Evolutionary conservation across 2,797 vertebrate genomes (phyloP), one percentile per base, ranked within the genome.

Genomic region (Toxotes lorentzi): DNA sequence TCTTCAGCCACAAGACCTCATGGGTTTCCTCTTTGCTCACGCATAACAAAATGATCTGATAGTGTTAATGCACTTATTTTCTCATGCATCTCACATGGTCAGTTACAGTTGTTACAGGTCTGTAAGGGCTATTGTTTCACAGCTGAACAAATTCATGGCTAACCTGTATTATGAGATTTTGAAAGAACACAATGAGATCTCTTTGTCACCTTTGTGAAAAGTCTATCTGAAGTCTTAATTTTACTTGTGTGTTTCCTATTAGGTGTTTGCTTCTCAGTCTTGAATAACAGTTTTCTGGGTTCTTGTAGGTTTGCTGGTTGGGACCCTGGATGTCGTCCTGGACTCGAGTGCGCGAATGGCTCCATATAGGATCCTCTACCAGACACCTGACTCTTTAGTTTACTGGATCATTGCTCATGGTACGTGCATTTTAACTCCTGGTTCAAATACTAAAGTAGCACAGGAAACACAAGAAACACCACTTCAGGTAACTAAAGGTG

Each of bases 381-480:
- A 99, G 92, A 98, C 98, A 2, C 98, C 98, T 0, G 98, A 99
- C 89, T 98, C 98, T 45, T 89, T 98, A 82, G 93, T 95, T 61
- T 99, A 98, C 79, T 99, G 97, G 97, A 97, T 97, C 91, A 97
- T 99, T 8, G 98, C 98, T 83, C 98, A 98, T 76, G 98, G 98
- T 99, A 94, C 35, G 91, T 82, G 59, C 57, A 60, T 19, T 35
- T 54, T 27, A 47, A 56, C 43, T 14, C 34, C 43, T 59, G 3
- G 1, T 7, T 61, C 3, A 3, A 48, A 19, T 41, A 21, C 45
- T 61, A 16, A 34, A 41, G n/a, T 32, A 43, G 21, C 64, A 13
- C 4, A 57, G 35, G n/a, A n/a, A 19, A 30, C 27, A 30, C 27
- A 30, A 30, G 27, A 30, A 70, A 27, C 0, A 57, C 13, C 23